Percentiles rank a stretch among this genome's conserved stretches.
Evolutionary conservation across 2,113 vertebrate species (phyloP).

Genomic region (Paramormyrops kingsleyae): DNA sequence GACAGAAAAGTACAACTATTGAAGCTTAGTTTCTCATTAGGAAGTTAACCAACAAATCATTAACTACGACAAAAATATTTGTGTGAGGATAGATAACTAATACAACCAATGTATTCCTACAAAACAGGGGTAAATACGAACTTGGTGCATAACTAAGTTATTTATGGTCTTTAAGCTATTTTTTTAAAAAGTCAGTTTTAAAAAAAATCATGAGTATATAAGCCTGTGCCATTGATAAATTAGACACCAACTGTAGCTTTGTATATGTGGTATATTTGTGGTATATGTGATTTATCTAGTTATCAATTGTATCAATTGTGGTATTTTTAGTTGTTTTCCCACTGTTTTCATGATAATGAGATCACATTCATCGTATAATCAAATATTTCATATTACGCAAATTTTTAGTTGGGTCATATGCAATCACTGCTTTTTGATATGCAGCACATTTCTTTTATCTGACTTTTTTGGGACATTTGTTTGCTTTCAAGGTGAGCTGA

Average conservation of each 20-base stretch:
- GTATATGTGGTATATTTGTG: background rate
- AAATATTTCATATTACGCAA: background rate
- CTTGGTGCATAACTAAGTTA: background rate
- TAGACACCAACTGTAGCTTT: background rate
- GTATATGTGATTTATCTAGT: too few species aligned
- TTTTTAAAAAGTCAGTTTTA: background rate
- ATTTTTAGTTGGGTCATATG: background rate
- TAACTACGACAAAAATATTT: background rate
- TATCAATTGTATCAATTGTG: too few species aligned
- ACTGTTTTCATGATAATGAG: background rate
- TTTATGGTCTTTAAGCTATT: background rate
- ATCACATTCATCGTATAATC: background rate
- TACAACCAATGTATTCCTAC: background rate
- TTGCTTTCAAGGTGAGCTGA: slow-evolving; percentile 9
- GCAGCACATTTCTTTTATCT: background rate
- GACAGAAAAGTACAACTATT: background rate
- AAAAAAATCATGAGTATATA: background rate
- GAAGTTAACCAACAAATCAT: background rate
- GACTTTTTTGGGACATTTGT: background rate
- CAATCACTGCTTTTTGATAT: background rate
- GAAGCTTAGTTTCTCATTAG: background rate
- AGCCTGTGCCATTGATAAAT: background rate
- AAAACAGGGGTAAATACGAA: background rate
- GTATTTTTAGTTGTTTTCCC: background rate
- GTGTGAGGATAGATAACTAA: background rate